Conservation (phyloP, 2,113 vertebrate species). For the Leucopternis melanops region DNA sequence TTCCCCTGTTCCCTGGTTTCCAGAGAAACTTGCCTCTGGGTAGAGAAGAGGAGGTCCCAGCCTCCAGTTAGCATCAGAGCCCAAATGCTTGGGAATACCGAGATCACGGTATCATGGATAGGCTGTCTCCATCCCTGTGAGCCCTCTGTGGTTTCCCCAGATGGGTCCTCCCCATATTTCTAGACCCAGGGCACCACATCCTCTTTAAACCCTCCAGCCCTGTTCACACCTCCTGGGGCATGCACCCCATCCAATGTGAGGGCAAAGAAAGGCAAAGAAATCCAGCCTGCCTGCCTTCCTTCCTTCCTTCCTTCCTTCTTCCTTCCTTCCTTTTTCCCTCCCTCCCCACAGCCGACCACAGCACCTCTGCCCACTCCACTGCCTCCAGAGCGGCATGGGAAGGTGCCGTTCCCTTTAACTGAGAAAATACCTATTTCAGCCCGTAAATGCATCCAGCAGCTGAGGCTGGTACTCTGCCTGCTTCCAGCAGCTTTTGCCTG, state of each 20-base stretch:
- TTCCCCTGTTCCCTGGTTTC: not conserved
- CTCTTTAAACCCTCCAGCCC: no score
- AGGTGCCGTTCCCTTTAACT: not conserved
- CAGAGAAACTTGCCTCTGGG: conserved; percentile 9
- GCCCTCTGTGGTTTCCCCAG: not conserved
- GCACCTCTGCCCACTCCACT: not conserved
- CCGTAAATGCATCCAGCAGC: not conserved
- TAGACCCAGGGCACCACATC: not conserved
- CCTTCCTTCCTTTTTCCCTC: not conserved
- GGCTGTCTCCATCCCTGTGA: not conserved
- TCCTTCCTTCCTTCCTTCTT: not conserved
- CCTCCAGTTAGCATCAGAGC: not conserved
- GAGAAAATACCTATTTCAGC: not conserved
- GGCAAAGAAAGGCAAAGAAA: not conserved
- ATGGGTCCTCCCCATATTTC: not conserved
- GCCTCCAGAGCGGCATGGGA: no score
- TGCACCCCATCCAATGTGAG: no score
- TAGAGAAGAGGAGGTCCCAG: not conserved
- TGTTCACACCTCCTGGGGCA: fast-evolving
- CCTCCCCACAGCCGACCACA: not conserved
- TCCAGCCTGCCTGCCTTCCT: not conserved
- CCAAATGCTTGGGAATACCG: not conserved
- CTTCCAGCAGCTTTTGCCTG: not conserved
- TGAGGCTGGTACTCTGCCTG: not conserved
- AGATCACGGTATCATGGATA: fast-evolving